Evolutionary conservation across 2,113 vertebrate species (phyloP), one percentile per base, ranked within the genome.

Genomic region (Dendropsophus ebraccatus): DNA sequence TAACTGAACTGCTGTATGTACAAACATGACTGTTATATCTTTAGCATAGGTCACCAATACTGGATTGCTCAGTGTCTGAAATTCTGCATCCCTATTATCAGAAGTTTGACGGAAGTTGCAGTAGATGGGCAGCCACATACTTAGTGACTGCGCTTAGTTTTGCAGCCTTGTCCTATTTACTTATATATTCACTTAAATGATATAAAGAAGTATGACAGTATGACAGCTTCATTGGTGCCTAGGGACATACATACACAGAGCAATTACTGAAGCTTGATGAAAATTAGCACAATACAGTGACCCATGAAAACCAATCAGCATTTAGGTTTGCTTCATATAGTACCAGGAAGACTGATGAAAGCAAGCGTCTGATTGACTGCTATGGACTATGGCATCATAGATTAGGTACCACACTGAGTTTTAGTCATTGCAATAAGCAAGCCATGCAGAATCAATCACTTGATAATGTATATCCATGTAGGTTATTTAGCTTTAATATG

Each of bases 391-490:
- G 23, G n/a, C 45, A 17, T 16, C n/a, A 25, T 25, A 74, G 41
- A 74, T 49, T 76, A 30, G 47, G 73, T 17, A 50, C 25, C 12
- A 52, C 73, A 52, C 17, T 28, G 45, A 54, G 13, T 54, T 30
- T 77, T 11, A 77, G 74, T 54, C 74, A 19, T 50, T 54, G 28
- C 21, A 54, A 8, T 52, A 52, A 54, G 28, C 47, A 32, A 77
- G n/a, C 49, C 49, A 32, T 54, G 67, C 67, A 70, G 67, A 70
- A 70, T 70, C 35, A 41, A 25, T 70, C 35, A 70, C 35, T 77
- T 32, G 52, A 16, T 30, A 76, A 32, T 49, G 11, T 25, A 13
- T 50, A 75, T n/a, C n/a, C 41, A 49, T 30, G 14, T 14, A 52
- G 28, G 50, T 19, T 1, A 13, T 25, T 50, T 50, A 21, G 7